These are phyloP conservation scores for Etheostoma perlongum DNA, from an alignment of 2,797 vertebrate species.

Conservation along the genomic window DNA sequence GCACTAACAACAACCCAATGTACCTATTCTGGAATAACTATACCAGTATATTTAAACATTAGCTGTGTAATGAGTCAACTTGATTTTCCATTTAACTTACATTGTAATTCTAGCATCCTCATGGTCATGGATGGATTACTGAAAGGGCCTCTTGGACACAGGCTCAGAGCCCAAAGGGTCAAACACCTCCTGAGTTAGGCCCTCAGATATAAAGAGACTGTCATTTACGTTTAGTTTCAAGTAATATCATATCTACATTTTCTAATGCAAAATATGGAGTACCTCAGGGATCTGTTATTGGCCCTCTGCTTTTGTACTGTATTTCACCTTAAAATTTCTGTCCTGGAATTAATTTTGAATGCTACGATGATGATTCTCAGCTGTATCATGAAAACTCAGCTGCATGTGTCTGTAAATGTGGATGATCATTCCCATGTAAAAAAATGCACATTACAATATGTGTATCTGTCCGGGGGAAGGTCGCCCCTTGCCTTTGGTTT, in stretches of 20 bases:
- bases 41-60: background rate
- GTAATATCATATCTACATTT: background rate
- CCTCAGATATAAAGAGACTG: background rate
- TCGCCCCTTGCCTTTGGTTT: slow-evolving; percentile 1
- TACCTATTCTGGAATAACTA: background rate
- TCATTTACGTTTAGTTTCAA: background rate
- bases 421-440: background rate
- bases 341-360: background rate
- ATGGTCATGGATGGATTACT: slow-evolving; percentile 8
- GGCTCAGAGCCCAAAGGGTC: background rate
- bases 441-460: slow-evolving; percentile 4
- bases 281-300: background rate
- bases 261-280: background rate
- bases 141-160: background rate
- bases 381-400: background rate
- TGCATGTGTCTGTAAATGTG: background rate
- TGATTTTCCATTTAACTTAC: background rate
- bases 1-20: background rate
- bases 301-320: background rate
- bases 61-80: background rate
- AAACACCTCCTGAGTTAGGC: background rate
- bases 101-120: background rate
- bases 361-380: background rate
- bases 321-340: background rate
- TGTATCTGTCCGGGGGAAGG: background rate